Base-by-base conservation (phyloP, 35 echinoderm and acorn worm genomes). In the Apostichopus parvimensis region DNA sequence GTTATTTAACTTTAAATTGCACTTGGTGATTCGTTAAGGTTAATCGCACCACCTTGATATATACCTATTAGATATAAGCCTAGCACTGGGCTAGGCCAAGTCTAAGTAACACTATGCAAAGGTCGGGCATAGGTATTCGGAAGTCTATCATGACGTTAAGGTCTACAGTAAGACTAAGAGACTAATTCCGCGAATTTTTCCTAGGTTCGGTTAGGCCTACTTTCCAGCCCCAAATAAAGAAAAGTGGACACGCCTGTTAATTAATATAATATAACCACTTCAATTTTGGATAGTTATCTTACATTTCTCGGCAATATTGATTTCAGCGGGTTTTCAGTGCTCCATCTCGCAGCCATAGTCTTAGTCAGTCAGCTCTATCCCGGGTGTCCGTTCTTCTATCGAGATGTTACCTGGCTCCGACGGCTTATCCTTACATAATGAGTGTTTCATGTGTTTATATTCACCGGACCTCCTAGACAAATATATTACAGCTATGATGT, bases 311-410 rank as follows among this genome's bases (percentile, higher is more conserved):
- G 78, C 26, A 80, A 80, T 25, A 52, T 26, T 25, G 78, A 53
- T 80, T 80, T 80, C 25, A 80, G 34, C 8, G 78, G 78, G 34
- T 80, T 80, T 80, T 80, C 78, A 53, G 78, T 45, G 53, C 78
- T 25, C 78, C 78, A 80, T 80, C 78, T 80, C 34, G 24, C 78
- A 80, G 78, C 22, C 78, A 80, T 80, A 13, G 24, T 80, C 25
- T 18, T 68, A 68, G 64, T 11, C 64, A 14, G 18, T 66, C 11
- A 68, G 18, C 64, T 68, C 9, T 18, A 68, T 8, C 7, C 3
- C n/a, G n/a, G n/a, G n/a, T n/a, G 4, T 68, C 9, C 64, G n/a
- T 11, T 4, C 1, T 28, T 1, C 15, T 9, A 18, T 68, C 64
- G 11, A 3, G 64, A 68, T 68, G 13, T 68, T 68, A 45, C 34